Base-by-base conservation (phyloP, 2,797 vertebrate genomes). In the Paedocypris micromegethes region DNA sequence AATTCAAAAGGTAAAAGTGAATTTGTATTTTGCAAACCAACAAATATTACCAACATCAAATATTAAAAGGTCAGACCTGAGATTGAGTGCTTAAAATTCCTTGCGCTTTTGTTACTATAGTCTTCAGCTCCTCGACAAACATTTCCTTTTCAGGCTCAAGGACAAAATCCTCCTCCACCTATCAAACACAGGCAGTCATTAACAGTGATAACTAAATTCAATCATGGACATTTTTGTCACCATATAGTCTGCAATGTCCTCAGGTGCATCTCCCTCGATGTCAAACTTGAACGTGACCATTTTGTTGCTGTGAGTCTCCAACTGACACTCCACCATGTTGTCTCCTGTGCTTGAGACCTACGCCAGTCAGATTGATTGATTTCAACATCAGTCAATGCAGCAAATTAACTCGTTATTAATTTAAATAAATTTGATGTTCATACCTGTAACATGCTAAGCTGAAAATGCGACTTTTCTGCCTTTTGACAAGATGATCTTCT, bases 241-340 rank as follows among this genome's bases (percentile, higher is more conserved):
- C 95, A 97, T 97, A 78, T 93, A 96, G 76, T 93, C 87, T 39
- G 92, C 92, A 67, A 98, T 97, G 83, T 98, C 94, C 80, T 96
- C 95, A 4, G 94, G 93, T 39, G 91, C 90, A 52, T 98, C 95
- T 6, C 93, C 94, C 54, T 97, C 95, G n/a, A 86, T 91, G 66
- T 98, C 95, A 78, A 98, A 98, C 74, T 96, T 94, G 84, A 97
- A 97, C 3, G 95, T 97, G 68, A 98, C 95, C 95, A 95, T 97
- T 80, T 96, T 97, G 82, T 94, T 93, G 82, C 89, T 96, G 47
- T 98, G 95, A 2, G 95, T 97, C 83, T 98, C 95, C 62, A 98
- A 78, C 70, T 98, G 95, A 78, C 95, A 98, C 67, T 98, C 95
- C 38, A 97, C 94, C 87, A 94, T 93, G 77, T 96, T 97, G 83